Conservation (phyloP, 35 echinoderm and acorn worm genomes). For the Lytechinus variegatus region DNA sequence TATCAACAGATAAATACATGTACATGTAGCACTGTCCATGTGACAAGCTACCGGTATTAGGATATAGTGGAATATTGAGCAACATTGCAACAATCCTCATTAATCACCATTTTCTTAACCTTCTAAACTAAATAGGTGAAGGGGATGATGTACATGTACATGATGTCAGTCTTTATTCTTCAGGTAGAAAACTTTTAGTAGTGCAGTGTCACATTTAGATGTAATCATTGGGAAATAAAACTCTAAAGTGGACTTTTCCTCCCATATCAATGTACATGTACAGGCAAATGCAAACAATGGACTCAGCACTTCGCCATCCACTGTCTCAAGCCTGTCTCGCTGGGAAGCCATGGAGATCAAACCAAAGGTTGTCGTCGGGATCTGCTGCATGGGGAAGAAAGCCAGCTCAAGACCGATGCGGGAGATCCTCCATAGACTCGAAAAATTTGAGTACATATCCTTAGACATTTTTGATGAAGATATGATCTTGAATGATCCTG, state of each 20-base stretch:
- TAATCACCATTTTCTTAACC: not conserved
- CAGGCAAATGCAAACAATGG: slow-evolving; percentile 12
- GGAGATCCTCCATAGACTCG: slow-evolving; percentile 86
- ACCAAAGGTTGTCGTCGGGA: slow-evolving; percentile 73
- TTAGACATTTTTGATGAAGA: slow-evolving; percentile 83
- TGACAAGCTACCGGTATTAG: not conserved
- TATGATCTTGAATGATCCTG: slow-evolving; percentile 94
- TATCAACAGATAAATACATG: not conserved
- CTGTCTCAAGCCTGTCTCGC: not conserved
- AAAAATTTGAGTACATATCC: slow-evolving; percentile 85
- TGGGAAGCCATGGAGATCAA: slow-evolving; percentile 74
- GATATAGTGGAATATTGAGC: too few species aligned
- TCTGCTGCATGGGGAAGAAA: slow-evolving; percentile 98
- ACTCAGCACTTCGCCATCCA: not conserved
- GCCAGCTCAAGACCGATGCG: slow-evolving; percentile 93
- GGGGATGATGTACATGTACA: not conserved
- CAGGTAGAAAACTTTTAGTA: not conserved
- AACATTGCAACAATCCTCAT: too few species aligned
- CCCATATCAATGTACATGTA: not conserved
- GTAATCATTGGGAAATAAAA: not conserved
- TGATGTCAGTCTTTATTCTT: not conserved
- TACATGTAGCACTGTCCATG: not conserved
- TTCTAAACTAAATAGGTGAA: not conserved
- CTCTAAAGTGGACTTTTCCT: not conserved
- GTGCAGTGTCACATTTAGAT: not conserved